Evolutionary conservation across 2,888 invertebrate species (phyloP).

Genomic region (Clusia tigrina): DNA sequence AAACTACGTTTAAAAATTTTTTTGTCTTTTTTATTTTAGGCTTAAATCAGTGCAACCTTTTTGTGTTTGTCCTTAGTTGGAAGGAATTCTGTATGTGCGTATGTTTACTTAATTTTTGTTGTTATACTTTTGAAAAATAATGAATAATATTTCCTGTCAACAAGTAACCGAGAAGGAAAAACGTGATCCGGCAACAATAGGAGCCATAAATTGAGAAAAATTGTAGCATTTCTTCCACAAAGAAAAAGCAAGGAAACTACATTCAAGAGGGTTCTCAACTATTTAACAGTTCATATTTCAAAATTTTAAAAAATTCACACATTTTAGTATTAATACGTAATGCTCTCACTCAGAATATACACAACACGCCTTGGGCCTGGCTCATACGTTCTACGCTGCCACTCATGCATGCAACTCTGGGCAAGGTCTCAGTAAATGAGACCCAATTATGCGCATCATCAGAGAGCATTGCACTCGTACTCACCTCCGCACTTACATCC

Average conservation of each 20-base stretch:
- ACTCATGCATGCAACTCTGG: no score
- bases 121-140: not conserved
- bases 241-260: not conserved
- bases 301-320: not conserved
- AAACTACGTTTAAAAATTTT: not conserved
- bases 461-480: not conserved
- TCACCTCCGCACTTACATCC: no score
- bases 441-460: not conserved
- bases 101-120: not conserved
- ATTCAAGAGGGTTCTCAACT: not conserved
- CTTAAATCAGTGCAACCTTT: slow-evolving; percentile 6
- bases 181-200: slow-evolving; percentile 19
- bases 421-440: not conserved
- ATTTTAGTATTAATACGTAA: no score
- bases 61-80: not conserved
- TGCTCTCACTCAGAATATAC: no score
- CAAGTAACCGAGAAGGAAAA: slow-evolving; percentile 28
- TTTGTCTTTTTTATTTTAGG: not conserved
- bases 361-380: no score
- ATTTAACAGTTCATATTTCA: not conserved
- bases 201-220: no score
- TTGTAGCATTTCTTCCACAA: not conserved
- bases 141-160: slow-evolving; percentile 27
- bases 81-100: not conserved
- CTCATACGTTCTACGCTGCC: no score